Base-by-base conservation (phyloP, 2,797 vertebrate genomes). In the Eurystomus glaucurus region DNA sequence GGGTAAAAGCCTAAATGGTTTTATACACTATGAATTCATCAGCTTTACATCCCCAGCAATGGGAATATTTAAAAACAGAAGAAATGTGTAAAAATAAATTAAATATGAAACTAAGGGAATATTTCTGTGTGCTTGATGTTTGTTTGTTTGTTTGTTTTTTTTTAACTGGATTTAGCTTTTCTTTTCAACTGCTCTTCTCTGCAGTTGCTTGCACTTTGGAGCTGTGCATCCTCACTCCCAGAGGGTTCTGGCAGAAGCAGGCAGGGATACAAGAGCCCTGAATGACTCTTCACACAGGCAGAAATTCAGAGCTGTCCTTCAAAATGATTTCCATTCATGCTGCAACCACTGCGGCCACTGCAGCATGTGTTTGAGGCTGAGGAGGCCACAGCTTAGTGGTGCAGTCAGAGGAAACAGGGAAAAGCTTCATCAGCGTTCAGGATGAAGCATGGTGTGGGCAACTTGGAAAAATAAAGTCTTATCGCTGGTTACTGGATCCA, bases 401-500 rank as follows among this genome's bases (percentile, higher is more conserved):
- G 61, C 78, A 58, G 71, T 85, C 41, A 85, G 70, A 91, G 91
- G 87, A 95, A 96, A 90, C 4, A 3, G 46, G 0, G 0, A 91
- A 85, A 92, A 93, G 43, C 78, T 92, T 69, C 50, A 31, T 48
- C 65, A 22, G 9, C 33, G 84, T 54, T 94, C 68, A 84, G 84
- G 72, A 83, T 93, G 92, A 52, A 43, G 46, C 45, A n/a, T 35
- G 50, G 61, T 68, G 96, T 10, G 31, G n/a, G 80, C 5, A 4
- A 51, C 66, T 93, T 94, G 75, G 90, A 89, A 94, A 92, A 89
- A 4, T 31, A 85, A 94, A 90, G 62, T 65, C 70, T 78, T 81
- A 54, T 62, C 20, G 2, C 19, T 0, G 0, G 58, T 79, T 66
- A 52, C 55, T 81, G 88, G 50, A 91, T 94, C 69, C 48, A 81